Base-by-base conservation (phyloP, 2,888 invertebrate genomes). In the Plagodis pulveraria region DNA sequence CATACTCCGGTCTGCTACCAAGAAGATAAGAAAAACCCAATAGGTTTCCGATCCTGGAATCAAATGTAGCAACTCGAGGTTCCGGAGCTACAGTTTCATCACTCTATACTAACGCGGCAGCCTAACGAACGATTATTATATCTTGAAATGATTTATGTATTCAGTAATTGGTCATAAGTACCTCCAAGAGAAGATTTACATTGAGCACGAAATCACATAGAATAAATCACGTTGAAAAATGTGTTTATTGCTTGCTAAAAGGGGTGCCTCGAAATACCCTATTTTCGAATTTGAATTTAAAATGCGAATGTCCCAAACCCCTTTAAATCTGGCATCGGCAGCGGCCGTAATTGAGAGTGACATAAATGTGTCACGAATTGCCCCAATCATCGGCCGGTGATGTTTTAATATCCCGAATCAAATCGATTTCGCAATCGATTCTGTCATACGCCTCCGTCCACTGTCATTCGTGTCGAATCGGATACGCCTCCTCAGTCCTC, bases 351-450 rank as follows among this genome's bases (percentile, higher is more conserved):
- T 70, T 61, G 50, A 58, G 65, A 67, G 50, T 61, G 63, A 69
- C 61, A 54, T 63, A 70, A 71, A 70, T 72, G 67, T 76, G 73
- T 72, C 70, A 61, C 60, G 71, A 70, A 70, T 72, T 66, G 64
- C 67, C 67, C 67, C 70, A 78, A 74, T 70, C 70, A 65, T 58
- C 62, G 65, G 51, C 54, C 61, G 67, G 64, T 66, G 64, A 77
- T 74, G 74, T 76, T 76, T 72, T 70, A 74, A 76, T 67, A 72
- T 58, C 58, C 66, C 58, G 59, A 54, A 56, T 48, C 65, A 66
- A 73, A 75, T 72, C 67, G 70, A 73, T 77, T 74, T 70, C 65
- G 63, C 67, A 72, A 74, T 72, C 70, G 65, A 67, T 61, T 73
- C 64, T 63, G 62, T 69, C 68, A 64, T 62, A 62, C 66, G 66